phyloP scores from a whole-genome alignment of 2,797 vertebrate genomes.

The Gouania willdenowi region DNA sequence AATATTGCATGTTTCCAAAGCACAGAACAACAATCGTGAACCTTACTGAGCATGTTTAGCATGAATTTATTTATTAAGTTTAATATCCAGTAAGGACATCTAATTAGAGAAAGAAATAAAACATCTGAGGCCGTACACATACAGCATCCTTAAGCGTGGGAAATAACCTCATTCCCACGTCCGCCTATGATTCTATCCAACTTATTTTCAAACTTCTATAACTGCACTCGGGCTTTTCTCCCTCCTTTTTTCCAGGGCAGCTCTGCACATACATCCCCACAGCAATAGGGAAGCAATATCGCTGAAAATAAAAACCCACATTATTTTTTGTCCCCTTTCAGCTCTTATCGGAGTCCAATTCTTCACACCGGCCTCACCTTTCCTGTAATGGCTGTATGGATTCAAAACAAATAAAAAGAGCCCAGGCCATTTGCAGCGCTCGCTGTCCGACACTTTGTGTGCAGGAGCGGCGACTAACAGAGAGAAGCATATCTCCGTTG shows the following conservation, averaged over 20 bases:
- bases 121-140: no score
- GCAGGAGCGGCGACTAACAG: not conserved
- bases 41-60: no score
- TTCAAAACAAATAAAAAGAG: conserved; percentile 45
- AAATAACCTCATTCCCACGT: conserved; percentile 39
- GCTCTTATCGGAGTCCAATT: conserved; percentile 61
- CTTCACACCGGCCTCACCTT: conserved; percentile 42
- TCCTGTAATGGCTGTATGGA: conserved; percentile 33
- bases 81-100: no score
- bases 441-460: not conserved
- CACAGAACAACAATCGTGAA: no score
- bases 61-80: no score
- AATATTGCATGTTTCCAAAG: no score
- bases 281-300: conserved; percentile 49
- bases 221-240: conserved; percentile 23
- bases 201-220: conserved; percentile 33
- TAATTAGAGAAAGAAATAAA: no score
- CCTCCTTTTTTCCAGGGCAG: not conserved
- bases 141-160: conserved; percentile 17
- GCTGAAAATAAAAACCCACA: not conserved
- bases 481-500: not conserved
- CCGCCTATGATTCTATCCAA: conserved; percentile 13
- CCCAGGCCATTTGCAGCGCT: conserved; percentile 17
- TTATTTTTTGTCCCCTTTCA: no score
- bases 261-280: conserved; percentile 14